Evolutionary conservation across 1,140 invertebrate species (phyloP).

Genomic region (Pollicipes pollicipes): DNA sequence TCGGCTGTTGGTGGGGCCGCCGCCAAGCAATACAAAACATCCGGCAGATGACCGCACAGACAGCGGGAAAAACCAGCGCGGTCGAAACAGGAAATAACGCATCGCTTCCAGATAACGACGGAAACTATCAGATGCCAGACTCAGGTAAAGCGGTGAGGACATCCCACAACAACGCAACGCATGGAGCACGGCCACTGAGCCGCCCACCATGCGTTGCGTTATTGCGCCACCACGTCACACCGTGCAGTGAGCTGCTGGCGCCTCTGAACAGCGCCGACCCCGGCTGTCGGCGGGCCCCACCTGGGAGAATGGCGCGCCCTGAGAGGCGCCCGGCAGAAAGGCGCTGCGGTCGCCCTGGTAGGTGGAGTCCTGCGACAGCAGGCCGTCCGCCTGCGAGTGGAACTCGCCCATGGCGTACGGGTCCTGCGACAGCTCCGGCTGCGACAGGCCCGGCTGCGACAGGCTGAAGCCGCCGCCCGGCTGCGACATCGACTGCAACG

Average conservation of each 20-base stretch:
- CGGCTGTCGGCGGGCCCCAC: not conserved
- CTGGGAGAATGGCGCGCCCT: not conserved
- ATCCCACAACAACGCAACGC: not conserved
- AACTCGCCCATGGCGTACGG: conserved; percentile 67
- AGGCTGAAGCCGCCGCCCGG: conserved; percentile 38
- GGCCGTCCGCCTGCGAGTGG: conserved; percentile 81
- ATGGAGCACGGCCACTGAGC: no score
- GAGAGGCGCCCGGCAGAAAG: conserved; percentile 17
- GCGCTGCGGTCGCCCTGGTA: conserved; percentile 50
- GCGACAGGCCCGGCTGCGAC: conserved; percentile 44
- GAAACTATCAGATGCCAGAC: no score
- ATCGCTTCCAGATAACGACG: no score
- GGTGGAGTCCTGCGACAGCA: conserved; percentile 85
- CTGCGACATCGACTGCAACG: conserved; percentile 38
- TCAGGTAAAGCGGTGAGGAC: no score
- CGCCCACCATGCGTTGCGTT: no score
- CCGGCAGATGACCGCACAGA: no score
- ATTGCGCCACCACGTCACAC: no score
- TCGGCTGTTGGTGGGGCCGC: no score
- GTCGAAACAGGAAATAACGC: no score
- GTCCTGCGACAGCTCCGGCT: conserved; percentile 70
- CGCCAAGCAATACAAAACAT: no score
- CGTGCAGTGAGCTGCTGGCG: not conserved
- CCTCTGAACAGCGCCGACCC: not conserved
- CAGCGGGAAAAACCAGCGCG: no score